Base-by-base conservation (phyloP, 2,797 vertebrate genomes). In the Lacerta agilis region DNA sequence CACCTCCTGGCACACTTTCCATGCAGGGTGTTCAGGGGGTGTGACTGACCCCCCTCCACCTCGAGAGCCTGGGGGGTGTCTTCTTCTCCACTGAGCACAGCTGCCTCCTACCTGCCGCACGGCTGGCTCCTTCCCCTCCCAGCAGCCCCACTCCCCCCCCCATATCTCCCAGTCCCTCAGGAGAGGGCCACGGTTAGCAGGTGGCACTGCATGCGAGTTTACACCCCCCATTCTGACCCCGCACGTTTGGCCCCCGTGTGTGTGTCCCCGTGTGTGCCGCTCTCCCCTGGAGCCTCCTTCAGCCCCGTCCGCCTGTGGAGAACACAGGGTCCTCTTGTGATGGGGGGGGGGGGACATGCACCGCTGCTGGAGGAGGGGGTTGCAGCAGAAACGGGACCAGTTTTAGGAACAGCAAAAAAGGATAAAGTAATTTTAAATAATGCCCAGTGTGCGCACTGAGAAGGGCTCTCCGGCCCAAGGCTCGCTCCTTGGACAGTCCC, bases 201-300 rank as follows among this genome's bases (percentile, higher is more conserved):
- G 92, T 87, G 91, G 94, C 94, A 78, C 94, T 92, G 94, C 95
- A 96, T 95, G 95, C 92, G 95, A 91, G 94, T 95, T 95, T 95
- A 95, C 94, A 95, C 92, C 92, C 93, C 88, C 82, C 2, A 3
- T 84, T 89, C 95, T 33, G 71, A 55, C 85, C 91, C 93, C 92
- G 96, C 91, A 93, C 95, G 92, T 89, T 93, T 18, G 93, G 93
- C 93, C 93, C 95, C 93, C 80, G 92, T 93, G 95, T 87, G 95
- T 88, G 93, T 94, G 67, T 49, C 17, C 5, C 55, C 38, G 38
- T 41, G 17, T 3, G 45, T 17, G 7, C 33, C 18, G 13, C 92
- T 95, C 87, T 94, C 94, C 90, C 88, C 90, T 45, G 93, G 94
- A 93, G 92, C 91, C 90, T 93, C 92, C 89, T 92, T 83, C 80